Conservation (phyloP, 1,140 invertebrate species). For the Saccostrea echinata region DNA sequence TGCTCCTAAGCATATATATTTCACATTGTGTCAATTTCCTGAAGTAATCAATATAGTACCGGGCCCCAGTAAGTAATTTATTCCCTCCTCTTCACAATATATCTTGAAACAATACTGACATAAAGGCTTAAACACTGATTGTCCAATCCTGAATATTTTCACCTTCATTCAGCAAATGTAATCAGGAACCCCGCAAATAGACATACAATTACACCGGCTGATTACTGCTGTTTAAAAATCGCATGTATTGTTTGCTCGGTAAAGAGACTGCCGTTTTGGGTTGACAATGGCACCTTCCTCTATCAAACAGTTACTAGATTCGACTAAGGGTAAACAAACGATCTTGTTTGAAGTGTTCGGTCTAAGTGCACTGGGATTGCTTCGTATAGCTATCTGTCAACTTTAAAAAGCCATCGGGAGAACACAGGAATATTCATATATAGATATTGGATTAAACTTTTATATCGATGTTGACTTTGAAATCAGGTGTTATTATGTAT, state of each 20-base stretch:
- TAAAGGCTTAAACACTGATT: not conserved
- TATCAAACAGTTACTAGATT: constrained; percentile 21
- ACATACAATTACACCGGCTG: not conserved
- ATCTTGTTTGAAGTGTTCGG: constrained; percentile 12
- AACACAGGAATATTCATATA: not conserved
- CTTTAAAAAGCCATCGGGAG: not conserved
- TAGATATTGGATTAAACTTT: constrained; percentile 26
- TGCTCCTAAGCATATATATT: not conserved
- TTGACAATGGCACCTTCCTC: constrained; percentile 21
- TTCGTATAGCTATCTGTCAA: constrained; percentile 4
- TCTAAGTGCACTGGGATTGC: not conserved
- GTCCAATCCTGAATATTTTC: not conserved
- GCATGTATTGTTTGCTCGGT: not conserved
- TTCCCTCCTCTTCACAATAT: not conserved
- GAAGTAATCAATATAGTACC: not conserved
- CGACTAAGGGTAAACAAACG: not conserved
- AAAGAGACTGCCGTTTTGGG: constrained; percentile 16
- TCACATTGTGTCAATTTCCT: not conserved
- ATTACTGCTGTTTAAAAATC: constrained; percentile 35
- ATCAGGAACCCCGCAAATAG: not conserved
- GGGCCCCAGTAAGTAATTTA: not conserved
- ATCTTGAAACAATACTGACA: constrained; percentile 9
- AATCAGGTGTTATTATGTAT: constrained; percentile 25
- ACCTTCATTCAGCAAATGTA: not conserved
- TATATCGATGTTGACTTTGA: constrained; percentile 17